A percentile compares a stretch with the other conserved stretches of the same genome.
Evolutionary conservation across 1,140 invertebrate species (phyloP).

Genomic region (Drosophila sp.): DNA sequence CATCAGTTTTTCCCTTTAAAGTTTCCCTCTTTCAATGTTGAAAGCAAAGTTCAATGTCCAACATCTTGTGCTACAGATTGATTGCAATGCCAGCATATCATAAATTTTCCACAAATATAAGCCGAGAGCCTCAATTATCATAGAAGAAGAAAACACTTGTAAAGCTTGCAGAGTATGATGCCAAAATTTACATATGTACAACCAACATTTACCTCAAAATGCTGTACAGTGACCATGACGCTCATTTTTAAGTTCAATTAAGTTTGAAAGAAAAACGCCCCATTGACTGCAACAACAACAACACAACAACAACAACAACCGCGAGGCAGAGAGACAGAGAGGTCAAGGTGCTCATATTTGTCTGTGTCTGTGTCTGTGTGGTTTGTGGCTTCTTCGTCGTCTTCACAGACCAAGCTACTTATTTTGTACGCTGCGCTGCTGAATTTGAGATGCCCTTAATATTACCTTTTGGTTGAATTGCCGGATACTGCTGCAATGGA

Average conservation of each 20-base stretch:
- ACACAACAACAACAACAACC: background rate
- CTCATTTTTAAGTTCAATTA: constrained; percentile 53
- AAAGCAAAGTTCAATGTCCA: constrained; percentile 42
- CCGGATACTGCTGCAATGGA: constrained; percentile 13
- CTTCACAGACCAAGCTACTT: constrained; percentile 1
- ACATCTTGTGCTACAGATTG: constrained; percentile 24
- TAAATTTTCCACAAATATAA: constrained; percentile 38
- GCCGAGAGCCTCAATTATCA: constrained; percentile 16
- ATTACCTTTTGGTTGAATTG: constrained; percentile 12
- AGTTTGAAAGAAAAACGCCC: constrained; percentile 60
- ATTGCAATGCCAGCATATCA: constrained; percentile 35
- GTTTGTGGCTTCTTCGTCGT: constrained; percentile 6
- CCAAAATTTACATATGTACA: constrained; percentile 67
- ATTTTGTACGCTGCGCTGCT: background rate
- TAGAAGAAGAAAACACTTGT: constrained; percentile 36
- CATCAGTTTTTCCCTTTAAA: no score
- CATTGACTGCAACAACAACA: constrained; percentile 20
- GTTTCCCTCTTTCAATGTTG: no score
- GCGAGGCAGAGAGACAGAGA: constrained; percentile 3
- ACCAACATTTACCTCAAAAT: constrained; percentile 24
- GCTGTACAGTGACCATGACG: constrained; percentile 24
- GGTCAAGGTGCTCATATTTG: constrained; percentile 67
- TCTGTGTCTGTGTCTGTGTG: constrained; percentile 13
- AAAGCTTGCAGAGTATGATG: constrained; percentile 21
- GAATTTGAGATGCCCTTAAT: constrained; percentile 27